Percentiles rank a stretch among this genome's conserved stretches.
Conservation (phyloP, 1,140 invertebrate species). For the Pseudomyrmex gracilis region DNA sequence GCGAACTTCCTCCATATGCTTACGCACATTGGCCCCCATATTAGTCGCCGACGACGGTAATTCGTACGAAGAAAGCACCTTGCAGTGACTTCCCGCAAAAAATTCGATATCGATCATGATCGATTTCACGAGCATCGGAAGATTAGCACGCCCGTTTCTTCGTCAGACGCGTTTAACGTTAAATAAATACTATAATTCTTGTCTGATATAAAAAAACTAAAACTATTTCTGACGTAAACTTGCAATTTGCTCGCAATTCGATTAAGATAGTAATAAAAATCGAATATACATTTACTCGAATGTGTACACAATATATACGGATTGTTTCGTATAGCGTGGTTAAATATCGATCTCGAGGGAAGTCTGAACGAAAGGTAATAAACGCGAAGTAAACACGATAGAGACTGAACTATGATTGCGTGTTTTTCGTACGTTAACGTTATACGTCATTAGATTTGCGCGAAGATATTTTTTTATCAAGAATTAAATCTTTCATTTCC, state of each 20-base stretch:
- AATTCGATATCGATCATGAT: neutral
- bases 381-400: constrained; percentile 13
- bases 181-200: neutral
- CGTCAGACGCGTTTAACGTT: neutral
- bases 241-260: constrained; percentile 7
- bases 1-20: constrained; percentile 57
- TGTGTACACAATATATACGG: neutral
- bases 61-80: constrained; percentile 8
- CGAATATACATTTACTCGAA: constrained; percentile 21
- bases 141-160: too few species aligned
- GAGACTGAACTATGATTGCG: constrained; percentile 26
- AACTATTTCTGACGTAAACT: neutral
- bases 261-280: neutral
- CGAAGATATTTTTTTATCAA: constrained; percentile 1
- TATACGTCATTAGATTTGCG: constrained; percentile 5
- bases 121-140: neutral
- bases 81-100: neutral
- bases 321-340: constrained; percentile 1
- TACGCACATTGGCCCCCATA: constrained; percentile 42
- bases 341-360: constrained; percentile 16
- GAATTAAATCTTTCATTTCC: constrained; percentile 4
- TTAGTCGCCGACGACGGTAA: constrained; percentile 1
- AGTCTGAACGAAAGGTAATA: constrained; percentile 1
- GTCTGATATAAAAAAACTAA: too few species aligned
- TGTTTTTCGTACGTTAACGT: constrained; percentile 15